Conservation (phyloP, 2,888 invertebrate genomes). For the Pseudoips prasinana region DNA sequence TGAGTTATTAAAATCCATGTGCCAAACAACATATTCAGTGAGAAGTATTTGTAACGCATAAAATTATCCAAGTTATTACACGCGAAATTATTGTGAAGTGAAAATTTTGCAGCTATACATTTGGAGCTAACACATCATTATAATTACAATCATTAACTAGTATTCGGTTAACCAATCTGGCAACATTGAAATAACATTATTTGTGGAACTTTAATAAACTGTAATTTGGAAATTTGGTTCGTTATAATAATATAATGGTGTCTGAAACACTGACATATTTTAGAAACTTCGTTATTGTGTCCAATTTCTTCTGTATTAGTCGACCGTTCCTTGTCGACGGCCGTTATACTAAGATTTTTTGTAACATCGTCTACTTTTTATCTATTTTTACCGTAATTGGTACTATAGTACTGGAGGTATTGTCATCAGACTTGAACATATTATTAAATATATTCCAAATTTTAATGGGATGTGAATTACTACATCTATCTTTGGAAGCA, state of each 20-base stretch:
- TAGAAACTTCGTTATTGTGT: constrained; percentile 39
- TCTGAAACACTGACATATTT: constrained; percentile 30
- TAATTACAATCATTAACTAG: no score
- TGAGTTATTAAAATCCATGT: no score
- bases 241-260: constrained; percentile 2
- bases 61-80: no score
- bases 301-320: constrained; percentile 52
- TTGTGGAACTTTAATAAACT: not conserved
- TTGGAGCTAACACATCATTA: no score
- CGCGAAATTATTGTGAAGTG: no score
- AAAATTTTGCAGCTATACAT: no score
- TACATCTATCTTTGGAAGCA: constrained; percentile 29
- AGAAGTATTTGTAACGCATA: no score
- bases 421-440: constrained; percentile 13
- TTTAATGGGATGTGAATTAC: constrained; percentile 32
- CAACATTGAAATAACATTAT: not conserved
- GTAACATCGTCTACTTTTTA: constrained; percentile 34
- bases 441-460: constrained; percentile 30
- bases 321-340: constrained; percentile 42
- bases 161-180: no score
- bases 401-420: constrained; percentile 29
- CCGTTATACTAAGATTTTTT: constrained; percentile 25
- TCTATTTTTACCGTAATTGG: constrained; percentile 17
- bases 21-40: no score
- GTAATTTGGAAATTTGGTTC: no score